Percentiles rank a stretch among this genome's conserved stretches.
phyloP scores from a whole-genome alignment of 1,140 invertebrate genomes.

The Leucophenga varia region DNA sequence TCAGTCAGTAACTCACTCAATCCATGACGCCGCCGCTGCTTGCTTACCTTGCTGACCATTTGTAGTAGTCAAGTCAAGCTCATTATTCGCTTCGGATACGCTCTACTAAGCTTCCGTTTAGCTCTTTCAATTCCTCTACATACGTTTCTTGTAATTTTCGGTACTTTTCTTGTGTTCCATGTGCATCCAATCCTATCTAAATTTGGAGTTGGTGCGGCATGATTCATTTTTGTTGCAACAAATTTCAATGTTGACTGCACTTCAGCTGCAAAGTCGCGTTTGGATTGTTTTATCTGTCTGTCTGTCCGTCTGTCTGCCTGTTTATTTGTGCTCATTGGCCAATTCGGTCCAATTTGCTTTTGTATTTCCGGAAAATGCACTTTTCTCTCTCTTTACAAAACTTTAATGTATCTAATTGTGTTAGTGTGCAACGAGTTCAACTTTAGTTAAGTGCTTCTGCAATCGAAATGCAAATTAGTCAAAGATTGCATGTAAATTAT shows the following conservation, averaged over 20 bases:
- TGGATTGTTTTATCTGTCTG: background rate
- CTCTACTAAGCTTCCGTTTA: slow-evolving; percentile 49
- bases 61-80: slow-evolving; percentile 3
- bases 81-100: slow-evolving; percentile 29
- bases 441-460: slow-evolving; percentile 16
- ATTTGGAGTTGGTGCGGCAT: slow-evolving; percentile 14
- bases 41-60: slow-evolving; percentile 32
- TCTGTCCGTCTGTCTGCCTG: background rate
- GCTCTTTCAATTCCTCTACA: no score
- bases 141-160: slow-evolving; percentile 23
- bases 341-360: slow-evolving; percentile 13
- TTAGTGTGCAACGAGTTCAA: slow-evolving; percentile 33
- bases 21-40: no score
- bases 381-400: slow-evolving; percentile 7
- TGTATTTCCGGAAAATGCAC: slow-evolving; percentile 30
- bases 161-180: slow-evolving; percentile 18
- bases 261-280: background rate
- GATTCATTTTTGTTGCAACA: slow-evolving; percentile 11
- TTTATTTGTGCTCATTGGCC: background rate
- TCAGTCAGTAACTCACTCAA: no score
- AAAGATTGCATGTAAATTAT: no score
- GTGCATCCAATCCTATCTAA: no score
- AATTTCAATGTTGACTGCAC: slow-evolving; percentile 29
- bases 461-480: slow-evolving; percentile 10
- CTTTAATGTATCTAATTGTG: slow-evolving; percentile 42